Conservation (phyloP, 2,797 vertebrate genomes). For the Alca torda region DNA sequence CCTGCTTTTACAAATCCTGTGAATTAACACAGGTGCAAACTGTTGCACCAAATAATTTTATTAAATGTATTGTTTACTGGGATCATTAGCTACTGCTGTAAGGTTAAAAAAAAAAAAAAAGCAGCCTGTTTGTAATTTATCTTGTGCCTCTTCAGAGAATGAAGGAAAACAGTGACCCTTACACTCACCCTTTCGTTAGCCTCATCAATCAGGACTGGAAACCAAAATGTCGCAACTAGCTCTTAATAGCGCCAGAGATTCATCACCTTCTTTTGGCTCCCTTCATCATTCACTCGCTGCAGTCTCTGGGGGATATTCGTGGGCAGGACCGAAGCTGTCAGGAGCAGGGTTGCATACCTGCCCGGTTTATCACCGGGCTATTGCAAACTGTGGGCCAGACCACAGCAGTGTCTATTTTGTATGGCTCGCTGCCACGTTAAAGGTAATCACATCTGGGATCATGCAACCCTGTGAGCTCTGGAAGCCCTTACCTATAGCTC, state of each 20-base stretch:
- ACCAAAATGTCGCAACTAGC: background rate
- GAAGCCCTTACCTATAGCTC: background rate
- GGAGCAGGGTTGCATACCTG: background rate
- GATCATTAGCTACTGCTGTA: background rate
- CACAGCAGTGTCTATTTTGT: background rate
- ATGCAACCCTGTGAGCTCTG: fast-evolving
- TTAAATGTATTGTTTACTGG: background rate
- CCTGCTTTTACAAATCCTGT: background rate
- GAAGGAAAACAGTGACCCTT: background rate
- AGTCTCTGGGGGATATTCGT: background rate
- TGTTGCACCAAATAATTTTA: background rate
- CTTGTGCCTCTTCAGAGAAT: background rate
- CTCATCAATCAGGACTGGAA: background rate
- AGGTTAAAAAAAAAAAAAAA: background rate
- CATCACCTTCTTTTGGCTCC: background rate
- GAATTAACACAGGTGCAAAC: background rate
- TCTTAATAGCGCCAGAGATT: background rate
- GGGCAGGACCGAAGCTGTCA: background rate
- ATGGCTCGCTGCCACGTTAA: background rate
- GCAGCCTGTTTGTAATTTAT: background rate
- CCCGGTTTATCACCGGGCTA: background rate
- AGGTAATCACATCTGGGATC: background rate
- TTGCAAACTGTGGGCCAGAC: background rate
- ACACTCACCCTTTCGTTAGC: background rate
- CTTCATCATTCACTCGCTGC: background rate